Conservation (phyloP, 1,140 invertebrate species). For the Eupeodes corollae region DNA sequence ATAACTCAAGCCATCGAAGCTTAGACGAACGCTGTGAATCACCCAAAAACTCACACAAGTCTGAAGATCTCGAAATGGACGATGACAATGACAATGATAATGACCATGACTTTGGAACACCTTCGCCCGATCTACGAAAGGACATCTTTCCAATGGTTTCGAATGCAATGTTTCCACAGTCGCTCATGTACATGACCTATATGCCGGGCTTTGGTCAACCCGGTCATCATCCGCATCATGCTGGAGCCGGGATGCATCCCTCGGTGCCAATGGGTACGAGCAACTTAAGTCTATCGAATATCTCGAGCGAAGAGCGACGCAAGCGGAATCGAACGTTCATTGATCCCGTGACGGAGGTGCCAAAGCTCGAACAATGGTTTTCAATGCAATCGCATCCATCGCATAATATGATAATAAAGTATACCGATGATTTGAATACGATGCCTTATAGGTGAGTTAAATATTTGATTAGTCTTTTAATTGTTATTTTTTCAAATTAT, state of each 20-base stretch:
- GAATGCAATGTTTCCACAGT: constrained; percentile 71
- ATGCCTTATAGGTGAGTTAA: constrained; percentile 61
- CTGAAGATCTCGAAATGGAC: constrained; percentile 36
- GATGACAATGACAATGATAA: constrained; percentile 34
- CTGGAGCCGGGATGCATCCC: constrained; percentile 26
- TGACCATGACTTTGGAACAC: constrained; percentile 32
- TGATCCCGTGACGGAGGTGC: constrained; percentile 95
- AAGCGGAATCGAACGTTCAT: constrained; percentile 97
- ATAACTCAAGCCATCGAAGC: constrained; percentile 21
- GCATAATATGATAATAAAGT: constrained; percentile 91
- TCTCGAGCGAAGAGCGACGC: constrained; percentile 68
- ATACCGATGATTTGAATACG: constrained; percentile 89
- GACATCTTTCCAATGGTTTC: constrained; percentile 61
- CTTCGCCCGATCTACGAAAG: constrained; percentile 32
- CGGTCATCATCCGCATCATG: constrained; percentile 37
- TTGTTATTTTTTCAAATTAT: background rate
- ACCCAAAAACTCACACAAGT: constrained; percentile 30
- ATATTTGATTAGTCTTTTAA: background rate
- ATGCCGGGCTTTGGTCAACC: constrained; percentile 45
- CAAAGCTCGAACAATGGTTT: constrained; percentile 93
- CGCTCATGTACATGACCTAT: constrained; percentile 86
- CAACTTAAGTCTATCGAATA: constrained; percentile 45
- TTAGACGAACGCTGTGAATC: constrained; percentile 8
- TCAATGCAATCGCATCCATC: constrained; percentile 94
- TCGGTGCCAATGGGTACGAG: constrained; percentile 35